Evolutionary conservation across 2,888 invertebrate genomes (phyloP), one percentile per base, ranked within the genome.

Genomic region (Nomada ferruginata): DNA sequence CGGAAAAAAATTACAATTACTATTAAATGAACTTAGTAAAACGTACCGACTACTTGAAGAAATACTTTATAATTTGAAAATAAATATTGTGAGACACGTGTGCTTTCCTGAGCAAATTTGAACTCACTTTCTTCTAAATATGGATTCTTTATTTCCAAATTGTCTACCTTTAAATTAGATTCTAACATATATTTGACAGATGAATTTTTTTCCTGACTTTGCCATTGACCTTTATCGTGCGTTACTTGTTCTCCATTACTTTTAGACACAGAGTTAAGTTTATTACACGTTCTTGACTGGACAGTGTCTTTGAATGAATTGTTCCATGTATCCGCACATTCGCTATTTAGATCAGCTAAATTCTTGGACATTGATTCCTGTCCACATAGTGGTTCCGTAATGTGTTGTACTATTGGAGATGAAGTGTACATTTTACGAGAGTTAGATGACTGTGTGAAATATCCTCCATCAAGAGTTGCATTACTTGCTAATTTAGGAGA

Each of bases 11-110:
- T 23, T 5, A 23, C 44, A 23, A 26, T 7, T 55, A 20, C 20
- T 23, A 53, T 23, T 20, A 29, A 53, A 2, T 18, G 64, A 5
- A 60, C 20, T 13, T 23, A 50, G 2, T 3, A 64, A 44, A 64
- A 69, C 78, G 1, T 76, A 85, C 85, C 80, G 50, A 82, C 11
- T 64, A 3, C 15, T 60, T n/a, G 66, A 23, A 77, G 63, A n/a
- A 66, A 78, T 63, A 78, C 0, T 60, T 29, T 68, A 11, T 3
- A 7, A 36, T 23, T 44, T 15, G 7, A 9, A 1, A 36, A 36
- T n/a, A 10, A 3, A 50, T 18, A 2, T 13, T 23, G 42, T 53
- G 26, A 5, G 15, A n/a, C 4, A 2, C 42, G 9, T n/a, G 29
- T 26, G 7, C 9, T 20, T 13, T 71, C 44, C 47, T n/a, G 23